phyloP scores from a whole-genome alignment of 2,888 invertebrate species.

The Eutolmus rufibarbis region DNA sequence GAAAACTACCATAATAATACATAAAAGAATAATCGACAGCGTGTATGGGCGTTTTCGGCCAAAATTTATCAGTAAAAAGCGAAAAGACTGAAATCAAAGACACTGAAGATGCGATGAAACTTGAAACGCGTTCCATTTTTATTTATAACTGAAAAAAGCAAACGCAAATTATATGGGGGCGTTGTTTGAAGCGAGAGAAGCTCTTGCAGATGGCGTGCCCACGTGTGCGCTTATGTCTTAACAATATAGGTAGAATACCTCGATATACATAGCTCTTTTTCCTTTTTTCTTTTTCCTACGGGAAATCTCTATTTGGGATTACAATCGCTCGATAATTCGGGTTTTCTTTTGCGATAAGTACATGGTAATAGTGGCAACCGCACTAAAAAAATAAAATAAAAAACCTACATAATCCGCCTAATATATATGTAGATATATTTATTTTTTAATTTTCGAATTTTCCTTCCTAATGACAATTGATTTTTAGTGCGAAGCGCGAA shows the following conservation, averaged over 20 bases:
- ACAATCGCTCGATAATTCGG: too few relatives aligned
- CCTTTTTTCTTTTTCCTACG: not conserved
- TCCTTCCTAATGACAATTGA: not conserved
- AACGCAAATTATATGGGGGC: slow-evolving; percentile 15
- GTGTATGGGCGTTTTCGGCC: not conserved
- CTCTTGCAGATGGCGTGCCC: not conserved
- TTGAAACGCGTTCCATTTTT: not conserved
- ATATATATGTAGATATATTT: not conserved
- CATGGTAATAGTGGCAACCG: not conserved
- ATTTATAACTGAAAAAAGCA: not conserved
- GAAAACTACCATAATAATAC: not conserved
- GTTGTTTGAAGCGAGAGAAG: not conserved
- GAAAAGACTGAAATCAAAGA: not conserved
- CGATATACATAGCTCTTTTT: not conserved
- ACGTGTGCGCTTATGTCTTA: not conserved
- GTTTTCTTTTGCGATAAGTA: too few relatives aligned
- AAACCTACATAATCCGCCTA: not conserved
- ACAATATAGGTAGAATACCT: not conserved
- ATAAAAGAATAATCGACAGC: not conserved
- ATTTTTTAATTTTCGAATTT: not conserved
- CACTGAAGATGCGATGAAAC: not conserved
- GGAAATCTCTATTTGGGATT: too few relatives aligned
- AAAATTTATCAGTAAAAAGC: not conserved
- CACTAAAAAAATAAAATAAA: not conserved
- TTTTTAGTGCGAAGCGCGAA: not conserved